Evolutionary conservation across 2,888 invertebrate species (phyloP), one percentile per base, ranked within the genome.

Genomic region (Synanthedon andrenaeformis): DNA sequence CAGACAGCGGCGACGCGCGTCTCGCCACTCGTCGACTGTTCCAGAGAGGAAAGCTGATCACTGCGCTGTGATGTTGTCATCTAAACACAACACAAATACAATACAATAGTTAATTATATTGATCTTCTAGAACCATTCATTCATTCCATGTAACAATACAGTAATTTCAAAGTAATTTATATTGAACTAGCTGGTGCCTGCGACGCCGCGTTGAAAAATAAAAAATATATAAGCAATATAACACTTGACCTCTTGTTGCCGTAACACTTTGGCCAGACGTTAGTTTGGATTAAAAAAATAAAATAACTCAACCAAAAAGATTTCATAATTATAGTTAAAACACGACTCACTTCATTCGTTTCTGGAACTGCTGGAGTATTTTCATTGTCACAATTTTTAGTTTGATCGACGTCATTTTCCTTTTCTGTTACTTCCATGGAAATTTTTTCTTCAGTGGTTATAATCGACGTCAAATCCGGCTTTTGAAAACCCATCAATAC

Each of bases 401-500:
- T 71, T 64, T 72, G 69, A 17, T 56, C 69, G 56, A 81, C 81
- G 56, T 81, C 82, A 56, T 55, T 66, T 63, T 84, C 85, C 57
- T 81, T 84, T 62, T 84, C 83, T 42, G 73, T 77, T 52, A 70
- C 74, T 65, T 88, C 88, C 54, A 72, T 72, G n/a, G 72, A 68
- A 50, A 84, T 72, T 61, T 86, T 86, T 57, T 86, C 85, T 59
- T 86, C 84, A 19, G 77, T 76, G 59, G 71, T 79, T 23, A 79
- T 70, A 23, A 83, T 82, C 56, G 79, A 65, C 52, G 84, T 79
- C 53, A 88, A 65, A 58, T 84, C 88, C 57, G 77, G 80, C 59
- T 89, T 90, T 61, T 90, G 76, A 65, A 89, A 82, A 42, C 90
- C 89, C 69, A 91, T 86, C 51, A 93, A 94, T 63, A 89, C 89